Conservation (phyloP, 2,888 invertebrate genomes). For the Cactoblastis cactorum region DNA sequence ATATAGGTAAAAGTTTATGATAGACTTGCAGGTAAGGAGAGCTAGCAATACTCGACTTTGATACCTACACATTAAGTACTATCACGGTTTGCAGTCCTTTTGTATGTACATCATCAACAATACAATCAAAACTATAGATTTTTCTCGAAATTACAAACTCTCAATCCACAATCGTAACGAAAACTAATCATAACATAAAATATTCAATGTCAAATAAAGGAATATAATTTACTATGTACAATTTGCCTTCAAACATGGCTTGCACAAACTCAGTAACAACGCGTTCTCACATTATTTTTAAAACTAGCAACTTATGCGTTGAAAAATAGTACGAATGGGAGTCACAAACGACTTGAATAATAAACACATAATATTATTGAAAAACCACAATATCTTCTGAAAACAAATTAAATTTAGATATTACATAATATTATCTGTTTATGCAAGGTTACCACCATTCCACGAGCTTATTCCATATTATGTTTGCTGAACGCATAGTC, state of each 20-base stretch:
- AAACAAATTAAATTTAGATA: too few relatives aligned
- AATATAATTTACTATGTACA: conserved; percentile 59
- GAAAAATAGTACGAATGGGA: too few relatives aligned
- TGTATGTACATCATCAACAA: conserved; percentile 39
- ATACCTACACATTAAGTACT: conserved; percentile 59
- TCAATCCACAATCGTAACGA: conserved; percentile 27
- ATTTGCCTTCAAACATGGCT: conserved; percentile 22
- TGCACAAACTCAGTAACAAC: neutral
- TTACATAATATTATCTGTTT: too few relatives aligned
- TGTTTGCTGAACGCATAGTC: neutral
- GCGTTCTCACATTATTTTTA: too few relatives aligned
- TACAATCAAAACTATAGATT: conserved; percentile 22
- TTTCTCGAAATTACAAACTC: conserved; percentile 28
- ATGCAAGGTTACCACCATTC: too few relatives aligned
- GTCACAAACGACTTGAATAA: too few relatives aligned
- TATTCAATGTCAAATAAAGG: conserved; percentile 47
- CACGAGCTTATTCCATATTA: neutral
- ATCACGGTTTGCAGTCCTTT: conserved; percentile 64
- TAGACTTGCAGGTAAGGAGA: conserved; percentile 27
- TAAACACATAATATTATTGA: too few relatives aligned
- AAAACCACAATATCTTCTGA: too few relatives aligned
- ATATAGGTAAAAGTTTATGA: neutral
- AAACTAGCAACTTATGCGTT: neutral
- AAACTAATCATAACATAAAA: conserved; percentile 39
- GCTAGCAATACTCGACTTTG: conserved; percentile 49